Conservation (phyloP, 2,888 invertebrate genomes). For the Sinhomidia bicolor region DNA sequence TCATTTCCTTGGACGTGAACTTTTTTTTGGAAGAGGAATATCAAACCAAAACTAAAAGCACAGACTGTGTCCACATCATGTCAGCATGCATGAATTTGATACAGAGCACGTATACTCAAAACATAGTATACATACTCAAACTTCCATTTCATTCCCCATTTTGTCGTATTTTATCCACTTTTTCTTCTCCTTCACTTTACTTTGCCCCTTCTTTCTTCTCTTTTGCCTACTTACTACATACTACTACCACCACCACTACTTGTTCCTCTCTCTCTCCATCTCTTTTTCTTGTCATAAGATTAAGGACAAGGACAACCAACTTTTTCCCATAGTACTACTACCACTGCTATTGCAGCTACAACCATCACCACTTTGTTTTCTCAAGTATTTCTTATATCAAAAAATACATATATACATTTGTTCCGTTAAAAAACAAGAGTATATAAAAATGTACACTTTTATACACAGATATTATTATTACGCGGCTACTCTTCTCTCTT, state of each 20-base stretch:
- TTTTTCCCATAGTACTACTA: constrained; percentile 42
- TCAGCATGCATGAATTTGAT: constrained; percentile 45
- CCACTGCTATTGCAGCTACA: not conserved
- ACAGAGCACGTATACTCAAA: constrained; percentile 42
- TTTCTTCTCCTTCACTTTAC: not conserved
- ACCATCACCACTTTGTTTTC: constrained; percentile 44
- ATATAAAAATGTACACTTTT: too few species aligned
- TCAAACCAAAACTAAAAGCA: constrained; percentile 10
- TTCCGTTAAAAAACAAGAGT: too few species aligned
- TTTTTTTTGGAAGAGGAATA: constrained; percentile 17
- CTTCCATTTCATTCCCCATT: constrained; percentile 55
- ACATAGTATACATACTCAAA: constrained; percentile 53
- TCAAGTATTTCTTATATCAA: too few species aligned
- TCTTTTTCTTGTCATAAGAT: constrained; percentile 52
- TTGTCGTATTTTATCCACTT: constrained; percentile 57
- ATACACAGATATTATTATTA: too few species aligned
- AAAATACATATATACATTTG: not conserved
- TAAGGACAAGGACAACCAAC: constrained; percentile 68
- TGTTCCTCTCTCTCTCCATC: too few species aligned
- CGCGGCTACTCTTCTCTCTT: not conserved
- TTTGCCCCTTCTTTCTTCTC: constrained; percentile 7
- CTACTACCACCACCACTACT: too few species aligned
- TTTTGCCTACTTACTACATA: constrained; percentile 3
- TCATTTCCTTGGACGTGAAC: not conserved
- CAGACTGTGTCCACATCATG: constrained; percentile 37